A percentile compares a stretch with the other conserved stretches of the same genome.
phyloP scores from a whole-genome alignment of 2,113 vertebrate species.

The Chrysochloris asiatica region DNA sequence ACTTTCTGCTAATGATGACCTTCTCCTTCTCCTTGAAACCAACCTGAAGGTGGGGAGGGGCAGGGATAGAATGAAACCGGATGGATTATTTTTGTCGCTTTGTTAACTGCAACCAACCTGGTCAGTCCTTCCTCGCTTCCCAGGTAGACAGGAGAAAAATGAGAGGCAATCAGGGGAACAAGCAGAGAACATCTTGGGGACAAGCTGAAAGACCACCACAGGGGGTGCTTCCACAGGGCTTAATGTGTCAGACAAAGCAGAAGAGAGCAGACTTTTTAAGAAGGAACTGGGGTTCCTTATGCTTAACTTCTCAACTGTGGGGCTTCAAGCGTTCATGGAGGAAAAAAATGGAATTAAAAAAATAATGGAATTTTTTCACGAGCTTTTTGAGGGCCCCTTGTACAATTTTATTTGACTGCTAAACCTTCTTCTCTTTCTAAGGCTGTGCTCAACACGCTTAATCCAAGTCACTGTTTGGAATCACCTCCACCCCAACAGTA shows the following conservation, averaged over 20 bases:
- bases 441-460: background rate
- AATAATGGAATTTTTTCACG: too few relatives aligned
- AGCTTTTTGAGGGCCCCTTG: too few relatives aligned
- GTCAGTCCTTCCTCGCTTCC: background rate
- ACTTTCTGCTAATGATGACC: background rate
- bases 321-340: background rate
- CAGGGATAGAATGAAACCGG: background rate
- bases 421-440: background rate
- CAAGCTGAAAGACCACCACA: background rate
- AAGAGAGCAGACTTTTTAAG: background rate
- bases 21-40: background rate
- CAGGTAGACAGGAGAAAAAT: background rate
- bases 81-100: background rate
- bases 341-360: background rate
- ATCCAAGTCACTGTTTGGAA: background rate
- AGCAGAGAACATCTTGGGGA: background rate
- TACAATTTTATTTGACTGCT: background rate
- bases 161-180: background rate
- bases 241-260: background rate
- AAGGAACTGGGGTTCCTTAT: background rate
- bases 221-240: background rate
- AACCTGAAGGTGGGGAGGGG: background rate
- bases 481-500: background rate
- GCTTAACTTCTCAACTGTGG: background rate
- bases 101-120: background rate